Conservation (phyloP, 2,797 vertebrate genomes). For the Pipistrellus nathusii region DNA sequence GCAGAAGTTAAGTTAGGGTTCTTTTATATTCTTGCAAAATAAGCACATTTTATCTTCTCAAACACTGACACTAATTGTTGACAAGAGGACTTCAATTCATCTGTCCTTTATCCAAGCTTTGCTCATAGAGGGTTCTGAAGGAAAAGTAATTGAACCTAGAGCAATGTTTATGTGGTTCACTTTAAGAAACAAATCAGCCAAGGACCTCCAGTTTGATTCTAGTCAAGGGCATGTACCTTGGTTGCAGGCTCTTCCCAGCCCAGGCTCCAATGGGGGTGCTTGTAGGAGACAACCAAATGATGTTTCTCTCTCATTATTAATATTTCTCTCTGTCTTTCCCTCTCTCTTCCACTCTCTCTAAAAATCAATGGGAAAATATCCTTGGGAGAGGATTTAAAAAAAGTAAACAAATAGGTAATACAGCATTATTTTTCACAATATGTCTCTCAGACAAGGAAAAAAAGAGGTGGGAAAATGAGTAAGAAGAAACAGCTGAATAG, state of each 20-base stretch:
- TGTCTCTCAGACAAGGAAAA: neutral
- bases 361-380: too few relatives aligned
- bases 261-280: too few relatives aligned
- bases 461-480: neutral
- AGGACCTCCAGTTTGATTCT: too few relatives aligned
- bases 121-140: neutral
- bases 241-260: too few relatives aligned
- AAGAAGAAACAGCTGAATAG: conserved; percentile 8
- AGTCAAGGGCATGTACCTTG: too few relatives aligned
- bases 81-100: conserved; percentile 27
- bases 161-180: neutral
- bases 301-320: too few relatives aligned
- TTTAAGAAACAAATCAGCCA: conserved; percentile 24
- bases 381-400: too few relatives aligned
- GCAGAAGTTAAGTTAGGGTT: neutral
- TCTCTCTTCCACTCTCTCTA: too few relatives aligned
- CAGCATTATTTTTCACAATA: neutral
- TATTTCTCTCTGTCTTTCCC: too few relatives aligned
- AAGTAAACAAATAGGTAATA: neutral
- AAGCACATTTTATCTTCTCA: conserved; percentile 11
- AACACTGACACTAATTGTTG: neutral
- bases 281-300: too few relatives aligned
- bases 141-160: neutral
- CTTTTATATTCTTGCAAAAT: conserved; percentile 40
- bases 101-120: neutral